Evolutionary conservation across 2,797 vertebrate genomes (phyloP).

Genomic region (Lycodopsis pacificus): DNA sequence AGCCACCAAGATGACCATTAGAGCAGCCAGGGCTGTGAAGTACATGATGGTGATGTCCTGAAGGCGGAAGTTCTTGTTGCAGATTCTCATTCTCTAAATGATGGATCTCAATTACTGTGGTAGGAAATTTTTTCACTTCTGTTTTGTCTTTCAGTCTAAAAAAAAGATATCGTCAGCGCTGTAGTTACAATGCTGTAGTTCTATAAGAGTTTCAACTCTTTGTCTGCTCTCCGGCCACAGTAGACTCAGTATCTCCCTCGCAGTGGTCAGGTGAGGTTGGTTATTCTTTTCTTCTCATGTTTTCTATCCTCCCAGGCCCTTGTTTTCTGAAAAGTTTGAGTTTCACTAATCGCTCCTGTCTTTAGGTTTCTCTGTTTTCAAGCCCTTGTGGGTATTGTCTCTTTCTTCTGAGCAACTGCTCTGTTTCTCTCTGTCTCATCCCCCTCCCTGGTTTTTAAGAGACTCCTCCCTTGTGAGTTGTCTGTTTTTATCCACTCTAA

Average conservation of each 20-base stretch:
- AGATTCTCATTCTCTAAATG: constrained; percentile 68
- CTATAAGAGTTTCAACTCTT: constrained; percentile 4
- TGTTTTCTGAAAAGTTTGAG: constrained; percentile 19
- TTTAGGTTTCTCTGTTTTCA: constrained; percentile 23
- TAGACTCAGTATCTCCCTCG: constrained; percentile 14
- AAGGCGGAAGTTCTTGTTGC: constrained; percentile 82
- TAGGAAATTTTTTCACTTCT: background rate
- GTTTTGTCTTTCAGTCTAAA: background rate
- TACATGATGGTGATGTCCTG: constrained; percentile 92
- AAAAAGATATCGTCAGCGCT: background rate
- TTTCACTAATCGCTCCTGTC: constrained; percentile 19
- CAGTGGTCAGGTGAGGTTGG: constrained; percentile 19
- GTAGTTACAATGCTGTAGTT: background rate
- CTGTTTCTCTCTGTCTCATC: constrained; percentile 32
- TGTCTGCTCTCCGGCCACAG: constrained; percentile 19
- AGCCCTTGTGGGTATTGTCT: constrained; percentile 36
- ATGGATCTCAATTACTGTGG: background rate
- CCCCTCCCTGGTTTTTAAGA: constrained; percentile 86
- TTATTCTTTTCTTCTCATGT: constrained; percentile 17
- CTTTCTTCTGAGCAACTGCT: constrained; percentile 37
- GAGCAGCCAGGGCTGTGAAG: constrained; percentile 86
- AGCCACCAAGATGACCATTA: constrained; percentile 92
- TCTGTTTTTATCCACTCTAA: constrained; percentile 84
- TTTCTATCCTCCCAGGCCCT: constrained; percentile 40
- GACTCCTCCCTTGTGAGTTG: constrained; percentile 76